Percentiles rank a stretch among this genome's conserved stretches.
Evolutionary conservation across 2,888 invertebrate genomes (phyloP).

Genomic region (Nymphalis urticae): DNA sequence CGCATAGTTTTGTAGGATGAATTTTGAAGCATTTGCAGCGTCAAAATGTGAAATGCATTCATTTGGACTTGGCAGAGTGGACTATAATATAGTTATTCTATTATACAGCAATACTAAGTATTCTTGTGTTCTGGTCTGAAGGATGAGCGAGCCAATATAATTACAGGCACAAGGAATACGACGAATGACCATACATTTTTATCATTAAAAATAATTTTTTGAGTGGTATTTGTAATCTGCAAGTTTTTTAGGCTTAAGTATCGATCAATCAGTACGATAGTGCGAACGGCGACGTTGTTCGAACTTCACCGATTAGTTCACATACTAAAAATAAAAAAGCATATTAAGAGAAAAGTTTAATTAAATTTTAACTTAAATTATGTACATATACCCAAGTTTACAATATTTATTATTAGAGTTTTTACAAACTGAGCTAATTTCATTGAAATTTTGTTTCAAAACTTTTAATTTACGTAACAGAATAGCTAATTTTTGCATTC

Average conservation of each 20-base stretch:
- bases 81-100: too few relatives aligned
- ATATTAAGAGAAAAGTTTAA: background rate
- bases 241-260: conserved; percentile 15
- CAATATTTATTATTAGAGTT: background rate
- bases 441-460: background rate
- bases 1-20: too few relatives aligned
- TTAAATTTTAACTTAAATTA: background rate
- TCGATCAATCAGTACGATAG: conserved; percentile 29
- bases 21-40: too few relatives aligned
- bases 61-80: too few relatives aligned
- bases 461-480: too few relatives aligned
- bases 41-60: too few relatives aligned
- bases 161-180: too few relatives aligned
- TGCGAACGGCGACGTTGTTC: conserved; percentile 12
- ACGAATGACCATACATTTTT: too few relatives aligned
- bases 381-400: background rate
- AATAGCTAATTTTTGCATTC: background rate
- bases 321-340: background rate
- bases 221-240: background rate
- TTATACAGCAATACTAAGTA: too few relatives aligned
- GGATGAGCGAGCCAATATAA: too few relatives aligned
- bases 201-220: background rate
- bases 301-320: background rate
- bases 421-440: background rate
- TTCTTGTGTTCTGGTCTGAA: too few relatives aligned